These are phyloP conservation scores for Chrysogorgia sp. DNA, from an alignment of 92 coral and sea anemone genomes.

Conservation along the genomic window DNA sequence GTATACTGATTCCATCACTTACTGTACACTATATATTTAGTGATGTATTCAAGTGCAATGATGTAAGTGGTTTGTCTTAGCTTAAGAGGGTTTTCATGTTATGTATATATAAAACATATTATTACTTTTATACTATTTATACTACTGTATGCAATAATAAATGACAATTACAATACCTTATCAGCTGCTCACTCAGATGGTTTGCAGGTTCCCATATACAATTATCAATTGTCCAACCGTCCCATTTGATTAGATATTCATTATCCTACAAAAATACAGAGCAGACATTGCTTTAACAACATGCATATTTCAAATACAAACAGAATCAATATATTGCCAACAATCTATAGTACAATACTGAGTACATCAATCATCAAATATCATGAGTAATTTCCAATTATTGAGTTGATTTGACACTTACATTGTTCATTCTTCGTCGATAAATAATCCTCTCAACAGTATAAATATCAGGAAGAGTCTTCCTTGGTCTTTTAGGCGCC, in stretches of 20 bases:
- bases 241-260: not conserved
- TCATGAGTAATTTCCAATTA: too few relatives aligned
- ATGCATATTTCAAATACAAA: too few relatives aligned
- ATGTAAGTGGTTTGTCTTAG: too few relatives aligned
- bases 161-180: too few relatives aligned
- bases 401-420: conserved; percentile 12
- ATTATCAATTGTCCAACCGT: not conserved
- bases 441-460: conserved; percentile 37
- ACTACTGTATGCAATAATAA: too few relatives aligned
- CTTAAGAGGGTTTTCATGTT: too few relatives aligned
- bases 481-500: not conserved
- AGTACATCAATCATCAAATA: not conserved
- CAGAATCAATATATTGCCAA: not conserved
- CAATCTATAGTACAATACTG: not conserved
- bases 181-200: conserved; percentile 20
- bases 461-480: not conserved
- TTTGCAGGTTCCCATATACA: conserved; percentile 39
- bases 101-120: too few relatives aligned
- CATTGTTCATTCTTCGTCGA: conserved; percentile 26
- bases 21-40: too few relatives aligned
- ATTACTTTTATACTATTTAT: too few relatives aligned
- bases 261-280: not conserved
- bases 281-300: not conserved
- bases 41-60: too few relatives aligned
- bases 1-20: too few relatives aligned